Base-by-base conservation (phyloP, 2,888 invertebrate genomes). In the Plebejus anna region DNA sequence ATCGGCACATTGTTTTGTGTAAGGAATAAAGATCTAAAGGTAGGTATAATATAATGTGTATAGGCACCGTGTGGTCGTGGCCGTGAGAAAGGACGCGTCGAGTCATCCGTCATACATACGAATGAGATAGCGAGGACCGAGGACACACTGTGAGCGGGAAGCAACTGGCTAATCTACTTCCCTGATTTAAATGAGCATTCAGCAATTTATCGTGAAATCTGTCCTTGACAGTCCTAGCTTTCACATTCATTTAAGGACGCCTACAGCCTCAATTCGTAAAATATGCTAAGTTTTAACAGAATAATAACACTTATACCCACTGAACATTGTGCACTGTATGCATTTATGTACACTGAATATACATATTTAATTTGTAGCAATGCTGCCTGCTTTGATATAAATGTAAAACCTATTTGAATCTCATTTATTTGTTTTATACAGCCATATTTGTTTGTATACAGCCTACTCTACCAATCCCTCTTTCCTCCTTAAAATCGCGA, bases 61-160 rank as follows among this genome's bases (percentile, higher is more conserved):
- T 66, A 75, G 72, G 61, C 72, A 7, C 76, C 73, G 77, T 75
- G 77, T 79, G 81, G 38, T 55, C 57, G 59, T 75, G 81, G 81
- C 82, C 83, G 84, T 84, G 84, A 83, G 83, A 84, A 82, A 83
- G 80, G 81, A 79, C 81, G 79, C 75, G 79, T 71, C 77, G 57
- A 79, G 72, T 76, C 79, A 79, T 80, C 79, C 78, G 80, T 79
- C 82, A 78, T 80, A 83, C 83, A 84, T 84, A 84, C 83, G 79
- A 83, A 83, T 73, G 51, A 73, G 73, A 55, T 55, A 73, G 73
- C 55, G 82, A 80, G 79, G 80, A 77, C 76, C 51, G 16, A 5
- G 47, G 32, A 55, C 55, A 71, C 75, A 71, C 28, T 77, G 59
- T 66, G 55, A 55, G 73, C 73, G 73, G 28, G 6, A 71, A 71